Evolutionary conservation across 2,888 invertebrate genomes (phyloP), one percentile per base, ranked within the genome.

Genomic region (Resseliella maxima): DNA sequence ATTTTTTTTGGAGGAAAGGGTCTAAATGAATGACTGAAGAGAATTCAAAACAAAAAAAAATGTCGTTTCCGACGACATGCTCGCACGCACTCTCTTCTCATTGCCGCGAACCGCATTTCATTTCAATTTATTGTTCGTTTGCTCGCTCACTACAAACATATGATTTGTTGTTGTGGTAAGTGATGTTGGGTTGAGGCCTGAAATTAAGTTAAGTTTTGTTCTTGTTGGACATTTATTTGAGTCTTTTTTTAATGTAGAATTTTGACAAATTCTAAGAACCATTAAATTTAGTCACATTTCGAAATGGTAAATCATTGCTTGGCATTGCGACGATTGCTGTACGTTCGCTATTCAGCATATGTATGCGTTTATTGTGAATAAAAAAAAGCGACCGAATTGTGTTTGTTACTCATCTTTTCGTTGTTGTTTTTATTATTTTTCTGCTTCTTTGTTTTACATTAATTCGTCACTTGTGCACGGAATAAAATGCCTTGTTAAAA

Each of bases 281-380:
- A 72, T 72, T 72, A 72, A 72, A 72, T 72, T 72, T 72, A 72
- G 72, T 72, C 72, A 72, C 72, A 72, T 72, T 72, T 72, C 31
- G 72, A 72, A 72, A 72, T 72, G 72, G 72, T 72, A 72, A 72
- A 72, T 72, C 72, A 72, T 72, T 72, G 59, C 59, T 59, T 59
- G 59, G 59, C 50, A 18, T 12, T 59, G 59, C 12, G 59, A 5
- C 24, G 24, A 24, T 24, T 59, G 6, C 6, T 41, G 41, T 41
- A 8, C 41, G 41, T 41, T 41, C 41, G 5, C 41, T 2, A 6
- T 50, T 18, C 2, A 18, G 2, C 50, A 12, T 50, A 21, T 18
- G 50, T 21, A 18, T 21, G 21, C 50, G 3, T 18, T 50, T 50
- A 12, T 15, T 2, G 10, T 15, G 50, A 50, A 2, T 2, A 18